Percentiles rank a stretch among this genome's conserved stretches.
Conservation (phyloP, 2,797 vertebrate species). For the Typhlichthys subterraneus region DNA sequence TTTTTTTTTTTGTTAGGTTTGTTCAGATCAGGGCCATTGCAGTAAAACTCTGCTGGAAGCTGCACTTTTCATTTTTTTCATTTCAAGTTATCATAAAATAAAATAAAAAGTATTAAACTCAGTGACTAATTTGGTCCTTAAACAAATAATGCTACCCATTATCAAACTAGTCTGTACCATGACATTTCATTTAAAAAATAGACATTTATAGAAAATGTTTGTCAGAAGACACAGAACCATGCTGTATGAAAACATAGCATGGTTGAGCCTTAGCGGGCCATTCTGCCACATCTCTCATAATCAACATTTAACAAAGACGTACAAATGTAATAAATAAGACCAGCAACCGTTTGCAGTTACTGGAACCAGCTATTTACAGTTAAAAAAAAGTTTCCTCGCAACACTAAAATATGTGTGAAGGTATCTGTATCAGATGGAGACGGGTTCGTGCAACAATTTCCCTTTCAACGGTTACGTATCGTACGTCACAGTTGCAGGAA, state of each 20-base stretch:
- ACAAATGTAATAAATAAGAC: slow-evolving; percentile 86
- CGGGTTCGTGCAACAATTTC: background rate
- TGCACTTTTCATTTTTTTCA: slow-evolving; percentile 27
- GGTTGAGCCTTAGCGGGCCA: slow-evolving; percentile 48
- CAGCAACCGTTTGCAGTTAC: slow-evolving; percentile 33
- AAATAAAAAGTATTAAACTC: slow-evolving; percentile 1
- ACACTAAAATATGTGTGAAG: background rate
- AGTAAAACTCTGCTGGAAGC: slow-evolving; percentile 23
- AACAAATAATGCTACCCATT: slow-evolving; percentile 33
- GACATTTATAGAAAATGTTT: slow-evolving; percentile 61
- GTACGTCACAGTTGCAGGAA: slow-evolving; percentile 6
- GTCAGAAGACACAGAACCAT: slow-evolving; percentile 64
- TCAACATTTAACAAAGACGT: slow-evolving; percentile 58
- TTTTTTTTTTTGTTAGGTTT: slow-evolving; percentile 17
- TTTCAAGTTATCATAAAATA: background rate
- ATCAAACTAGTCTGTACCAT: slow-evolving; percentile 40
- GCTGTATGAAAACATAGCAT: slow-evolving; percentile 66
- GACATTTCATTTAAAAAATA: slow-evolving; percentile 65
- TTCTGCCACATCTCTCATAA: slow-evolving; percentile 45
- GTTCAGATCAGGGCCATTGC: slow-evolving; percentile 9
- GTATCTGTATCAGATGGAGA: no score
- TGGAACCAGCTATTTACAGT: slow-evolving; percentile 62
- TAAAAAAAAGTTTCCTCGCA: slow-evolving; percentile 69
- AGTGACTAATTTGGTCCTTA: slow-evolving; percentile 56
- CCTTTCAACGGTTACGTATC: slow-evolving; percentile 10